These are phyloP conservation scores for Morinoia aosen DNA, from an alignment of 2,888 invertebrate genomes.

Conservation along the genomic window DNA sequence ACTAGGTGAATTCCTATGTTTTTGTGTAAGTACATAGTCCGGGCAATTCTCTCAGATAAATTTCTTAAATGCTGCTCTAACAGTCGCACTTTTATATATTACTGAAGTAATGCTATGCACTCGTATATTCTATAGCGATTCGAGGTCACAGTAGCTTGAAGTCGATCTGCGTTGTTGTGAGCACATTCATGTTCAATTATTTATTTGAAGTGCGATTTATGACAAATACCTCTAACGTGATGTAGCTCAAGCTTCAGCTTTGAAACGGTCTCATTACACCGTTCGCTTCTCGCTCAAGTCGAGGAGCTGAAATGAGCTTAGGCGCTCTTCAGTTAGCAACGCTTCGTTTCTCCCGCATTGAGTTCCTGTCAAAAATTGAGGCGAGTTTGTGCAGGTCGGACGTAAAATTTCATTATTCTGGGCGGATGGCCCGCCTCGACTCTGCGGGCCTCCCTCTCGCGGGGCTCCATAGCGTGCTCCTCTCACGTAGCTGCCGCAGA, in stretches of 20 bases:
- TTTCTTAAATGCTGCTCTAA: too few relatives aligned
- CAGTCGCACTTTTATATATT: too few relatives aligned
- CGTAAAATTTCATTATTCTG: conserved; percentile 49
- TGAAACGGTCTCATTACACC: neutral
- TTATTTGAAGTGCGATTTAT: neutral
- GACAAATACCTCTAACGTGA: neutral
- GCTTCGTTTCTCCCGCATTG: neutral
- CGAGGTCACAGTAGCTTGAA: neutral
- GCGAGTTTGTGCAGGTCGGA: conserved; percentile 34
- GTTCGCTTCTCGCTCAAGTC: neutral
- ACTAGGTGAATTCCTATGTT: too few relatives aligned
- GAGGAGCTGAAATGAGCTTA: neutral
- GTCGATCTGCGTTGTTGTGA: neutral
- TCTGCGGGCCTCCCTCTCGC: neutral
- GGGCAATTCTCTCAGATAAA: too few relatives aligned
- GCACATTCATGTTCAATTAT: neutral
- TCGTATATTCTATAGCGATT: too few relatives aligned
- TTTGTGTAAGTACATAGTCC: too few relatives aligned
- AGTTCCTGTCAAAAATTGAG: neutral
- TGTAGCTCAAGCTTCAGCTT: neutral
- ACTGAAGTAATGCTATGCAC: too few relatives aligned
- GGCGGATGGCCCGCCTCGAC: neutral
- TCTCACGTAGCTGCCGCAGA: conserved; percentile 38
- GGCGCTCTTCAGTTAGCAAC: neutral
- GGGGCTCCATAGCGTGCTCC: conserved; percentile 23